Base-by-base conservation (phyloP, 2,888 invertebrate genomes). In the Argynnis bischoffii region DNA sequence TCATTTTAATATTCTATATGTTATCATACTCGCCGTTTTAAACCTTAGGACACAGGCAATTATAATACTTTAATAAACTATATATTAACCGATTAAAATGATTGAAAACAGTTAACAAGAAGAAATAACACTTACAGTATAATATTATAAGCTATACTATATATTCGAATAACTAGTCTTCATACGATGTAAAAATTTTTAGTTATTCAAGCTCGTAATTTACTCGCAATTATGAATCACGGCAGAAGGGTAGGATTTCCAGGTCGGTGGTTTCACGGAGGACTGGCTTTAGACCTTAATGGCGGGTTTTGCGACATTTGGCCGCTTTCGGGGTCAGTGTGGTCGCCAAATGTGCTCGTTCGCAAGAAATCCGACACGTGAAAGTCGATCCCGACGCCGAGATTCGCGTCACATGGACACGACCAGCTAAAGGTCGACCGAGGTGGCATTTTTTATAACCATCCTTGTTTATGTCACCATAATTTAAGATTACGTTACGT, bases 331-430 rank as follows among this genome's bases (percentile, higher is more conserved):
- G 75, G 75, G 75, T 75, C 83, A 82, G 87, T 84, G 85, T 87
- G 90, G 86, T 79, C 82, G 81, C 88, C 89, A 88, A 88, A 89
- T 89, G 90, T 87, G 87, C 77, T 79, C 78, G 71, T 74, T 81
- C 80, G 76, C 78, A 77, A 79, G 91, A 83, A 91, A 91, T 80
- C 78, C 74, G 87, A 89, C 76, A 78, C 77, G 76, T 76, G 81
- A 81, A 83, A 85, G 83, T 78, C 71, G 78, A 79, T 76, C 77
- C 76, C 68, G 79, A 79, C 78, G 83, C 87, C 76, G 87, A 85
- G 91, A 92, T 91, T 91, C 85, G 76, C 78, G 79, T 82, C 89
- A 88, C 80, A 87, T 88, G 89, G 88, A 88, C 80, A 87, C 89
- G 89, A 82, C 77, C 78, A 79, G 83, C 80, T 79, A 88, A 90